Evolutionary conservation across 2,797 vertebrate genomes (phyloP).

Genomic region (Anniella stebbinsi): DNA sequence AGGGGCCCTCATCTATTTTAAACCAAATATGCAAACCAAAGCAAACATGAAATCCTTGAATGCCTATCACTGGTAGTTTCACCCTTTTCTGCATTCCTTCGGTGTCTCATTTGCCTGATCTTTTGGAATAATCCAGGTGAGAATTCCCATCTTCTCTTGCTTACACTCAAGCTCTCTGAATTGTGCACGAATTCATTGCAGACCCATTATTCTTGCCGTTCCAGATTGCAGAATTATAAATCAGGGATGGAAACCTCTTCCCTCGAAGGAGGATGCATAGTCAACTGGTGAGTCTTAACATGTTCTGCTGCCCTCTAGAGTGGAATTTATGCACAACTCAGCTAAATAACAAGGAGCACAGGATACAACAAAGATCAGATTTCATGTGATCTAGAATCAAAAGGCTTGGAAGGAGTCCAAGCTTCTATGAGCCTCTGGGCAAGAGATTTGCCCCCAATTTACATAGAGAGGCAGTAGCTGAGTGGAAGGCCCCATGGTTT

Average conservation of each 20-base stretch:
- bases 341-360: neutral
- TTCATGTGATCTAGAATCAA: neutral
- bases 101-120: neutral
- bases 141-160: neutral
- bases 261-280: neutral
- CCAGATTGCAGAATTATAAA: neutral
- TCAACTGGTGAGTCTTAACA: neutral
- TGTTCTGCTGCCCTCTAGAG: slow-evolving; percentile 21
- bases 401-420: neutral
- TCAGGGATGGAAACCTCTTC: neutral
- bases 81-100: too few species aligned
- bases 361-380: neutral
- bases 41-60: too few species aligned
- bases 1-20: too few species aligned
- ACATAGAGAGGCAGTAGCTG: neutral
- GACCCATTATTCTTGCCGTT: neutral
- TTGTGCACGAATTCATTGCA: neutral
- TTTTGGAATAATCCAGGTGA: neutral
- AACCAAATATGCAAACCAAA: too few species aligned
- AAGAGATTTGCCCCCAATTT: neutral
- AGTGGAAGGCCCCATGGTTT: neutral
- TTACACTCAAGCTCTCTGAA: neutral
- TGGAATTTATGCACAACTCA: neutral
- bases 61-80: too few species aligned
- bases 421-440: neutral